A percentile compares a stretch with the other conserved stretches of the same genome.
Conservation (phyloP, 2,113 vertebrate species). For the Oreochromis aureus region DNA sequence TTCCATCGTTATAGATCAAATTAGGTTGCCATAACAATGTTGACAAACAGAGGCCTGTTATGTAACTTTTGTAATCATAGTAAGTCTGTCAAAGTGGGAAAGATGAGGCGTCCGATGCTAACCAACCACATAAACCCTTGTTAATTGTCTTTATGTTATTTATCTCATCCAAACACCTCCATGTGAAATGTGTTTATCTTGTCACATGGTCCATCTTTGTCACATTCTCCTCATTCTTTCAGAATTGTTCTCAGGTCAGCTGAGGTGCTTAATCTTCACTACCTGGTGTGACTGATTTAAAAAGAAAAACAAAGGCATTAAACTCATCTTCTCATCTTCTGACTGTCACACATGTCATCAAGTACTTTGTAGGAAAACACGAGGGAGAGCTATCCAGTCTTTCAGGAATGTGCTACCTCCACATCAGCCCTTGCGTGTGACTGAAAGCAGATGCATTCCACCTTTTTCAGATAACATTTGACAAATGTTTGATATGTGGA, state of each 20-base stretch:
- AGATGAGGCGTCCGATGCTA: not conserved
- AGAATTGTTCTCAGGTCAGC: constrained; percentile 3
- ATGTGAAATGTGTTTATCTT: not conserved
- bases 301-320: not conserved
- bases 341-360: constrained; percentile 4
- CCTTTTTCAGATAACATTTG: constrained; percentile 5
- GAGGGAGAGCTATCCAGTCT: not conserved
- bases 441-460: constrained; percentile 9
- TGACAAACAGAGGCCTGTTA: not conserved
- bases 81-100: not conserved
- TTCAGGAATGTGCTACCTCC: constrained; percentile 20
- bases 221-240: constrained; percentile 27
- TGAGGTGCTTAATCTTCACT: not conserved
- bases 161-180: not conserved
- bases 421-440: not conserved
- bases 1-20: not conserved
- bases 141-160: not conserved
- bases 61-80: accelerated
- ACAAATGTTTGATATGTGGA: not conserved
- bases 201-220: not conserved
- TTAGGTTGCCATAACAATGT: not conserved
- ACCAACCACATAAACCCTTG: not conserved
- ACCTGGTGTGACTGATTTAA: constrained; percentile 1
- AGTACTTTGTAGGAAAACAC: not conserved
- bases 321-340: not conserved